These are phyloP conservation scores for Trissolcus basalis DNA, from an alignment of 1,140 invertebrate species.

Conservation along the genomic window DNA sequence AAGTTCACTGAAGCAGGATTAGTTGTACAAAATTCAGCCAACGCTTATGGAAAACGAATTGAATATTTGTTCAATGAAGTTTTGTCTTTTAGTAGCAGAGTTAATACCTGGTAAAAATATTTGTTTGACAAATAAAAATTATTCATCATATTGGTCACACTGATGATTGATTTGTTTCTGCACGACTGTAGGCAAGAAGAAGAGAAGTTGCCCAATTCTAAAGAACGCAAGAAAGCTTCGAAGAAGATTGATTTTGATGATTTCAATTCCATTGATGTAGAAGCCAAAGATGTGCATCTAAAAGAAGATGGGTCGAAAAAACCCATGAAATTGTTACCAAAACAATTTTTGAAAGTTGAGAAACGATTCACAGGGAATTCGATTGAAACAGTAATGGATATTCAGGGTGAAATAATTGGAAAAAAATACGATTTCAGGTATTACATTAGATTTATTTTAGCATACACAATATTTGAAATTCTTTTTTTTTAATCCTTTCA, in stretches of 20 bases:
- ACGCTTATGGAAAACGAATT: slow-evolving; percentile 66
- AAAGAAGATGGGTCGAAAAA: slow-evolving; percentile 58
- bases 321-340: slow-evolving; percentile 63
- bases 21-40: slow-evolving; percentile 69
- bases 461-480: background rate
- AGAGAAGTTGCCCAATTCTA: slow-evolving; percentile 21
- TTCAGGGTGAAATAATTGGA: slow-evolving; percentile 66
- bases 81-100: slow-evolving; percentile 44
- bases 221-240: slow-evolving; percentile 44
- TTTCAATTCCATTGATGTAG: slow-evolving; percentile 62
- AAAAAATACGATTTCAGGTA: slow-evolving; percentile 73
- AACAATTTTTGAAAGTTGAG: slow-evolving; percentile 68
- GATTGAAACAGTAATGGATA: slow-evolving; percentile 62
- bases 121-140: slow-evolving; percentile 8
- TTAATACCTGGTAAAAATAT: slow-evolving; percentile 63
- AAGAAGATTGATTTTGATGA: slow-evolving; percentile 64
- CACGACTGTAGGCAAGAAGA: slow-evolving; percentile 40
- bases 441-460: slow-evolving; percentile 6
- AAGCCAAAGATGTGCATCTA: slow-evolving; percentile 64
- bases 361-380: slow-evolving; percentile 37
- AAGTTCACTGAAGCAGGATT: slow-evolving; percentile 69
- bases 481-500: too few relatives aligned
- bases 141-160: background rate
- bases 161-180: too few relatives aligned
- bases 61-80: slow-evolving; percentile 65